Evolutionary conservation across 2,888 invertebrate species (phyloP), one percentile per base, ranked within the genome.

Genomic region (Mystacides longicornis): DNA sequence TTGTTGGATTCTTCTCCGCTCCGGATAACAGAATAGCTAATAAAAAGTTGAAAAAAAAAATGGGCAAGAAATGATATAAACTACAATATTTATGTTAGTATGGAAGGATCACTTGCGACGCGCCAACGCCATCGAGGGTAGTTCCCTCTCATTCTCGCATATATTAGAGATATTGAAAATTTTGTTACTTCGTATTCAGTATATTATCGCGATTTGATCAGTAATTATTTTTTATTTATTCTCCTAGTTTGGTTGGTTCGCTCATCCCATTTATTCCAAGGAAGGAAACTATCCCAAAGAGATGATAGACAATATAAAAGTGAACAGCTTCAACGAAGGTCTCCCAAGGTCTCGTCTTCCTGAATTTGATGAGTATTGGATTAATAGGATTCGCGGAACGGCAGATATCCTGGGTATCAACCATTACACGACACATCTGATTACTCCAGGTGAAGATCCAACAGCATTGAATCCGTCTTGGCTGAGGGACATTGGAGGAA

Each of bases 171-270:
- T n/a, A n/a, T n/a, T n/a, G n/a, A n/a, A n/a, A n/a, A n/a, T n/a
- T n/a, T n/a, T n/a, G n/a, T n/a, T n/a, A n/a, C n/a, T n/a, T n/a
- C n/a, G n/a, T n/a, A n/a, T n/a, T n/a, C n/a, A n/a, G n/a, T n/a
- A n/a, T n/a, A n/a, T n/a, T n/a, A n/a, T n/a, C n/a, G n/a, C n/a
- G n/a, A n/a, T n/a, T n/a, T n/a, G n/a, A n/a, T n/a, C n/a, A n/a
- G n/a, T n/a, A n/a, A n/a, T n/a, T n/a, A n/a, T n/a, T n/a, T 19
- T 3, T 51, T 14, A 11, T 45, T 23, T 46, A 14, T 19, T 27
- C 23, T 52, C 67, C 46, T 65, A 78, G 78, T 75, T 78, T 57
- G 79, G 79, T 59, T 77, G 77, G 77, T 78, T 78, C 61, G 77
- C 78, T 1, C 74, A 78, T 63, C 78, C 79, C 0, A 77, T 79